Evolutionary conservation across 2,113 vertebrate genomes (phyloP).

Genomic region (Myrmophylax atrothorax): DNA sequence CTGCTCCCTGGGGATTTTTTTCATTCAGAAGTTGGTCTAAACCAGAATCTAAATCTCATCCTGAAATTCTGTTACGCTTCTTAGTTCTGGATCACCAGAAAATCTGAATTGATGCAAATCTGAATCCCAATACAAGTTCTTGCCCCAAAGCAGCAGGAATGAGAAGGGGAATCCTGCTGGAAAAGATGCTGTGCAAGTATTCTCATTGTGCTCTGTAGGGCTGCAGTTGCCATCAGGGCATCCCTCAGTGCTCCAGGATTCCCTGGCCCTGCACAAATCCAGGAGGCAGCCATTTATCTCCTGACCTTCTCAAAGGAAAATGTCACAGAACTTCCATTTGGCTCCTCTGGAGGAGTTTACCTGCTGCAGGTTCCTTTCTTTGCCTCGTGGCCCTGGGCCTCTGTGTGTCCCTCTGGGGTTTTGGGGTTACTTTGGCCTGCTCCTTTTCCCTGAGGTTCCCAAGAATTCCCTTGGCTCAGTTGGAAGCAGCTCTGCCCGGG

Average conservation of each 20-base stretch:
- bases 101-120: background rate
- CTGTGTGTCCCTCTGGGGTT: background rate
- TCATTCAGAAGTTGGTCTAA: background rate
- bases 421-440: background rate
- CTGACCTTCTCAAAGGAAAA: background rate
- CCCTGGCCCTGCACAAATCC: background rate
- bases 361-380: background rate
- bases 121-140: background rate
- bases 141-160: background rate
- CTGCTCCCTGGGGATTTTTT: background rate
- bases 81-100: background rate
- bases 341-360: background rate
- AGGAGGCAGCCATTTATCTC: background rate
- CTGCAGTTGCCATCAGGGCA: background rate
- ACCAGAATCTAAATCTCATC: background rate
- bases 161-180: background rate
- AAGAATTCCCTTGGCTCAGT: background rate
- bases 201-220: fast-evolving
- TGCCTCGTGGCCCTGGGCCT: fast-evolving
- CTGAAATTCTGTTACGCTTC: fast-evolving
- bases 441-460: background rate
- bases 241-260: background rate
- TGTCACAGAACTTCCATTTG: background rate
- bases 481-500: background rate
- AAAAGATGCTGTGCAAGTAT: background rate